phyloP scores from a whole-genome alignment of 1,140 invertebrate species.

The Hestina assimilis region DNA sequence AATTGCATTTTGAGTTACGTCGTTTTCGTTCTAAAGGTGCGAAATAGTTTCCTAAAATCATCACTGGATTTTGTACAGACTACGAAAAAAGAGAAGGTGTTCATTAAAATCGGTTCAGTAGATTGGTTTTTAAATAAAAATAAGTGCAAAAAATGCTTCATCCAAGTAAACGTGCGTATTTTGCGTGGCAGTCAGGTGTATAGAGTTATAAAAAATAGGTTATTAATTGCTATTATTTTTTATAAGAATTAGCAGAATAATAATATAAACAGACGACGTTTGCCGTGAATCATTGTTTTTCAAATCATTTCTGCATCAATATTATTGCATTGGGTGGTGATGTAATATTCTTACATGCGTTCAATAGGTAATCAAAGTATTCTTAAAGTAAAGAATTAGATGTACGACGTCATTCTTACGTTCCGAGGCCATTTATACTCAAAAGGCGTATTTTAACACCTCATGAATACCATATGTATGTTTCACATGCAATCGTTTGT shows the following conservation, averaged over 20 bases:
- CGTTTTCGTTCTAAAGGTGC: too few species aligned
- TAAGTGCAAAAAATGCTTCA: too few species aligned
- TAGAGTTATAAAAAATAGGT: too few species aligned
- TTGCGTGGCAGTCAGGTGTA: too few species aligned
- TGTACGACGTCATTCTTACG: not conserved
- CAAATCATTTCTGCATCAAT: not conserved
- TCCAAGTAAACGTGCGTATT: too few species aligned
- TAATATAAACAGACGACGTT: not conserved
- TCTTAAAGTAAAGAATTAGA: not conserved
- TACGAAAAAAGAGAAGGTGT: too few species aligned
- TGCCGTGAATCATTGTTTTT: not conserved
- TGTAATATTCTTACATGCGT: not conserved
- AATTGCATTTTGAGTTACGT: too few species aligned
- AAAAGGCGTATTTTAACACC: constrained; percentile 13
- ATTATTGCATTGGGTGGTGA: constrained; percentile 6
- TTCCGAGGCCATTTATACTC: not conserved
- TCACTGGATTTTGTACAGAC: too few species aligned
- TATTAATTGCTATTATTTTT: too few species aligned
- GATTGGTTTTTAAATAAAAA: too few species aligned
- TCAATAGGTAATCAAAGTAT: constrained; percentile 1
- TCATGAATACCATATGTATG: constrained; percentile 2
- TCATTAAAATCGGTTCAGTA: too few species aligned
- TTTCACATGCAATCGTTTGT: not conserved
- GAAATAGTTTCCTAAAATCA: too few species aligned
- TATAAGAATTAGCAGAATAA: not conserved